Percentiles rank a stretch among this genome's conserved stretches.
These are phyloP conservation scores for Limosa lapponica DNA, from an alignment of 2,797 vertebrate genomes.

Conservation along the genomic window DNA sequence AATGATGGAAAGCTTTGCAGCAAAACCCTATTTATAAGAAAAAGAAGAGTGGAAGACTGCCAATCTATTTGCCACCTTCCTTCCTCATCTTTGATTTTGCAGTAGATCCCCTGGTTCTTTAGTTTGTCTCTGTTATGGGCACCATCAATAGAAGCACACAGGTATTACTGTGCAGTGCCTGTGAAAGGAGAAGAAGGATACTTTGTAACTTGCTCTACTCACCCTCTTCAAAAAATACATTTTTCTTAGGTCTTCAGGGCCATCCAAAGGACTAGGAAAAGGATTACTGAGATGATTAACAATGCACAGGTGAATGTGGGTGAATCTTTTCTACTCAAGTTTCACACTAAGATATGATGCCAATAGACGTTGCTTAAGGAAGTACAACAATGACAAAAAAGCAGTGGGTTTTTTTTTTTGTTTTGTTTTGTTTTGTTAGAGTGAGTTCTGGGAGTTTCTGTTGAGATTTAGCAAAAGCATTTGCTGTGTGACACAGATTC, in stretches of 20 bases:
- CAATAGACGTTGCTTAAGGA: background rate
- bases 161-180: background rate
- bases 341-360: background rate
- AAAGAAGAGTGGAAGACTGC: background rate
- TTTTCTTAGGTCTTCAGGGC: background rate
- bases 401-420: background rate
- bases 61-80: background rate
- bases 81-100: background rate
- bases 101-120: background rate
- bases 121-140: background rate
- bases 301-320: no score
- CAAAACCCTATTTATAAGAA: background rate
- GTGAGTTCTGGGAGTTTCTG: background rate
- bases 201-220: background rate
- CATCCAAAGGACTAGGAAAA: background rate
- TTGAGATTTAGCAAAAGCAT: background rate
- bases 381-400: background rate
- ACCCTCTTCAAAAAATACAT: background rate
- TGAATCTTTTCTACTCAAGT: background rate
- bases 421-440: background rate
- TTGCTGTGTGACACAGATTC: background rate
- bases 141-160: accelerated
- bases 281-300: background rate
- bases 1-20: background rate
- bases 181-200: background rate